phyloP scores from a whole-genome alignment of 1,140 invertebrate genomes.

The Trypoxylus dichotomus region DNA sequence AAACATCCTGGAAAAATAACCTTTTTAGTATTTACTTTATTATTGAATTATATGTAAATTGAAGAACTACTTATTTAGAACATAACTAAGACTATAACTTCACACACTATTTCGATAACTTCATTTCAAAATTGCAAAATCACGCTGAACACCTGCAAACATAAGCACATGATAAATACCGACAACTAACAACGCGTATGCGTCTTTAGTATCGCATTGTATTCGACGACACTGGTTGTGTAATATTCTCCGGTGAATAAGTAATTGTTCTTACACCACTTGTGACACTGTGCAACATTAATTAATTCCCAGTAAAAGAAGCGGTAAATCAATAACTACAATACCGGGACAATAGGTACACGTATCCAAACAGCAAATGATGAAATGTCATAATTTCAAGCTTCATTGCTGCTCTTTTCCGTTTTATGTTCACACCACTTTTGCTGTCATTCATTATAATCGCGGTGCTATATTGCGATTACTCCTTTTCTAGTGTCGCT shows the following conservation, averaged over 20 bases:
- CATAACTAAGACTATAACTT: no score
- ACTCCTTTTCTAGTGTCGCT: neutral
- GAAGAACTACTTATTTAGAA: no score
- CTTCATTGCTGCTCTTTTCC: conserved; percentile 12
- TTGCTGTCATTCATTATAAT: conserved; percentile 9
- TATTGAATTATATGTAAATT: no score
- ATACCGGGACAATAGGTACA: neutral
- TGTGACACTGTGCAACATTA: neutral
- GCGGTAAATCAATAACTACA: conserved; percentile 33
- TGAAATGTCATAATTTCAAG: conserved; percentile 16
- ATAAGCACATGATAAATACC: neutral
- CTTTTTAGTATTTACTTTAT: no score
- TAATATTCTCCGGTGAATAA: neutral
- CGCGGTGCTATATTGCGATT: neutral
- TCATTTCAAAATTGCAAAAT: neutral
- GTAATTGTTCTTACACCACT: conserved; percentile 13
- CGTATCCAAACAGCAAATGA: neutral
- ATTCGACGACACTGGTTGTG: neutral
- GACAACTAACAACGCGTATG: neutral
- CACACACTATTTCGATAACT: neutral
- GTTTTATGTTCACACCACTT: conserved; percentile 4
- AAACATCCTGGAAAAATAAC: no score
- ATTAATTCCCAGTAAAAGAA: conserved; percentile 17
- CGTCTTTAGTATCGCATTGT: neutral
- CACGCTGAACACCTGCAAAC: neutral